Conservation (phyloP, 2,797 vertebrate genomes). For the Silurus lanzhouensis region DNA sequence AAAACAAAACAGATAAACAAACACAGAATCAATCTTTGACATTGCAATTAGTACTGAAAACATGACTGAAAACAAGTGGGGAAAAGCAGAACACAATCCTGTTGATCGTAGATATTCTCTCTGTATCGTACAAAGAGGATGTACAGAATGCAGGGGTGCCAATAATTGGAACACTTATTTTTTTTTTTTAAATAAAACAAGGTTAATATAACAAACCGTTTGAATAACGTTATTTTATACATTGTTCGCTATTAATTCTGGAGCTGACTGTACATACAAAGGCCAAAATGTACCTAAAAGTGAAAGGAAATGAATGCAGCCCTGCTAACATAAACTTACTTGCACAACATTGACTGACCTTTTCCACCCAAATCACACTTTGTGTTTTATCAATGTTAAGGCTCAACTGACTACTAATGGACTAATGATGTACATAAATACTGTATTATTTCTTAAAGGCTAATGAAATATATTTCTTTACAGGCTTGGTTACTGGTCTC, state of each 20-base stretch:
- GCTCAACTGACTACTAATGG: background rate
- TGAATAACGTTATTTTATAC: background rate
- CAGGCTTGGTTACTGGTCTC: background rate
- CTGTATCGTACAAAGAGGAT: background rate
- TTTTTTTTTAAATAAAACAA: background rate
- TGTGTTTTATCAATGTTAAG: background rate
- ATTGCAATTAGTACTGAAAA: background rate
- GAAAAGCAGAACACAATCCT: background rate
- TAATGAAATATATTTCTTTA: background rate
- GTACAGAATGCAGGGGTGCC: background rate
- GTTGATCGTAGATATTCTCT: background rate
- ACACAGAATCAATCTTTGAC: background rate
- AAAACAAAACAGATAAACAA: background rate
- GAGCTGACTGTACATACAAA: background rate
- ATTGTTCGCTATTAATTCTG: background rate
- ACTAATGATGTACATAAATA: background rate
- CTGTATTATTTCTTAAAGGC: background rate
- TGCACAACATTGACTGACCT: background rate
- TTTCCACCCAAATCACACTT: background rate
- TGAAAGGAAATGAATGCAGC: background rate
- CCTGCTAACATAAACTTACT: conserved; percentile 7
- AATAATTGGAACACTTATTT: background rate
- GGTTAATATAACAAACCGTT: no score
- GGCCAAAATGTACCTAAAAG: background rate
- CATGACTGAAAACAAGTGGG: background rate